These are phyloP conservation scores for Bos indicus DNA, from an alignment of 2,113 vertebrate species.

Conservation along the genomic window DNA sequence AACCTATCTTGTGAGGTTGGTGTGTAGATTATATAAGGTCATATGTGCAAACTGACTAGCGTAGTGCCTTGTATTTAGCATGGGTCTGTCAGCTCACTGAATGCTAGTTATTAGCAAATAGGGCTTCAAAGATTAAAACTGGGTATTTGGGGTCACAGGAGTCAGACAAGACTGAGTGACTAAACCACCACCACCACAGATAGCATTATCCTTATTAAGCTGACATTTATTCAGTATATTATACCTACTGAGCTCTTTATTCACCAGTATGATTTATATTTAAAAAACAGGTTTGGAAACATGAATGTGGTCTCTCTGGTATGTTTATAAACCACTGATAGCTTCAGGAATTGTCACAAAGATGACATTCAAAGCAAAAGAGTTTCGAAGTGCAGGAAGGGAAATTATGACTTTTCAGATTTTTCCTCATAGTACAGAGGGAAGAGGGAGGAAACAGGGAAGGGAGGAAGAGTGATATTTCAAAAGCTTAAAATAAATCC, in stretches of 20 bases:
- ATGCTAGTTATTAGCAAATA: background rate
- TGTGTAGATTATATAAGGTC: background rate
- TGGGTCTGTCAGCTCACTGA: background rate
- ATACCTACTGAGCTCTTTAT: background rate
- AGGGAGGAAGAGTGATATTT: constrained; percentile 51
- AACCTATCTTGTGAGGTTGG: background rate
- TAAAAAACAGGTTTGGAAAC: background rate
- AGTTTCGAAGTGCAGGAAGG: background rate
- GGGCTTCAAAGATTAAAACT: background rate
- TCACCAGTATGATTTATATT: background rate
- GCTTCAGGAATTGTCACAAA: background rate
- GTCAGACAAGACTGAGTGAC: background rate
- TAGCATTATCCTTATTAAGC: background rate
- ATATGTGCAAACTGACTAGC: background rate
- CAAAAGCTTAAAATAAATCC: constrained; percentile 64
- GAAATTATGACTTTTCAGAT: background rate
- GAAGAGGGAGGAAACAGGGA: background rate
- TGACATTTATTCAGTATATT: background rate
- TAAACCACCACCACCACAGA: background rate
- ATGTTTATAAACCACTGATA: background rate
- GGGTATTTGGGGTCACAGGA: background rate
- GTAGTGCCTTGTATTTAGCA: background rate
- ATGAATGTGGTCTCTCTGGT: background rate
- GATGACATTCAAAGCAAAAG: background rate
- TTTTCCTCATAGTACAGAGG: background rate